Percentiles rank a stretch among this genome's conserved stretches.
phyloP scores from a whole-genome alignment of 2,797 vertebrate genomes.

The Podargus strigoides region DNA sequence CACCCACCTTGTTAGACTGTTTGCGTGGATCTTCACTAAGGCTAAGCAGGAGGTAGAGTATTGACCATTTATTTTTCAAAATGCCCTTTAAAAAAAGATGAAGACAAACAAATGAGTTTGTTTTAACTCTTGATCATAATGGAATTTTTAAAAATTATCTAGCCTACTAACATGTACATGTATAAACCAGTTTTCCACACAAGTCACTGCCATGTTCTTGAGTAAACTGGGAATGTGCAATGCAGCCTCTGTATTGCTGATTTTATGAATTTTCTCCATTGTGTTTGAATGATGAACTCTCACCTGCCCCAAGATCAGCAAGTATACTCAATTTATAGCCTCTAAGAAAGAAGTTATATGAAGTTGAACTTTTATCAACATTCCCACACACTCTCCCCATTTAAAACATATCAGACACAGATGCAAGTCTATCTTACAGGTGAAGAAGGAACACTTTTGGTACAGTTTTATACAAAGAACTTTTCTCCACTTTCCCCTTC shows the following conservation, averaged over 20 bases:
- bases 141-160: background rate
- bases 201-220: background rate
- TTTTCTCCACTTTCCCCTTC: background rate
- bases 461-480: background rate
- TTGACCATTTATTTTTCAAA: conserved; percentile 95
- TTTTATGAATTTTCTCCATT: background rate
- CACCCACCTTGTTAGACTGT: conserved; percentile 84
- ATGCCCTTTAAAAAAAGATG: conserved; percentile 78
- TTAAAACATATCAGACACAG: background rate
- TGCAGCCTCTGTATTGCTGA: background rate
- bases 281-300: background rate
- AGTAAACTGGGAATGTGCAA: background rate
- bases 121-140: background rate
- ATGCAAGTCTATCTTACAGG: background rate
- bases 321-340: background rate
- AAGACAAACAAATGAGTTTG: background rate
- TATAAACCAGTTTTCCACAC: background rate
- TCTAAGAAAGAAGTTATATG: background rate
- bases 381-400: background rate
- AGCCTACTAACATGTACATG: background rate
- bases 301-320: background rate
- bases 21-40: conserved; percentile 96
- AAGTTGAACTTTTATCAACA: background rate
- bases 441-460: background rate
- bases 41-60: conserved; percentile 95